These are phyloP conservation scores for Arremon brunneinucha DNA, from an alignment of 2,797 vertebrate genomes.

Conservation along the genomic window DNA sequence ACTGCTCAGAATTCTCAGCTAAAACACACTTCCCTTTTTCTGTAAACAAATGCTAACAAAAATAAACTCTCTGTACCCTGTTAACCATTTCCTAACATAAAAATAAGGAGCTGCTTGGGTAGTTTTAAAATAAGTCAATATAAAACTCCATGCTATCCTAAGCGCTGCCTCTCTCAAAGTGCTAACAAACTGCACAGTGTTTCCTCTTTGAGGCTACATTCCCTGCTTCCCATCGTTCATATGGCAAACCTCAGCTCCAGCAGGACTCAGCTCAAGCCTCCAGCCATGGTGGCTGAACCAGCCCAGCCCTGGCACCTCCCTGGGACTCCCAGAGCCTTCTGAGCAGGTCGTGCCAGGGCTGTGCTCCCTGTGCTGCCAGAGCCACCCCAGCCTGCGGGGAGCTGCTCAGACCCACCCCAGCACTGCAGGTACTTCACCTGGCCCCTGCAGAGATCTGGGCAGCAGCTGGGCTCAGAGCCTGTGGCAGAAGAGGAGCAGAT, in stretches of 20 bases:
- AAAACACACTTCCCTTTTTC: slow-evolving; percentile 10
- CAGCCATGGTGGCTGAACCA: accelerated
- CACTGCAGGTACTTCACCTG: too few species aligned
- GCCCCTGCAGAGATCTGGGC: background rate
- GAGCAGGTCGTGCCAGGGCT: accelerated
- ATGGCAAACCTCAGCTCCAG: background rate
- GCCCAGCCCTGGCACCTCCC: background rate
- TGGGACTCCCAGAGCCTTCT: background rate
- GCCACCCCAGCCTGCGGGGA: background rate
- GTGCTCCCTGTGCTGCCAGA: background rate
- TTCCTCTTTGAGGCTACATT: background rate
- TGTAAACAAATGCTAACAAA: slow-evolving; percentile 55
- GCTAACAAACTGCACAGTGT: background rate
- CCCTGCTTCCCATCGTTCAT: background rate
- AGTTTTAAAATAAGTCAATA: background rate
- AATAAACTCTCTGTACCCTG: slow-evolving; percentile 47
- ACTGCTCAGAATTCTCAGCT: background rate
- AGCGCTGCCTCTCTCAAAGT: background rate
- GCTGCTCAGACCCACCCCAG: background rate
- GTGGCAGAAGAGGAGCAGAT: background rate
- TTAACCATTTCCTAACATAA: slow-evolving; percentile 24
- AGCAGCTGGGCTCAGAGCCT: background rate
- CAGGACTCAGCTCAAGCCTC: background rate
- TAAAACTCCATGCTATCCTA: slow-evolving; percentile 14
- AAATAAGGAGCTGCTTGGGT: background rate